Base-by-base conservation (phyloP, 2,888 invertebrate species). In the Anthoptus insignis region DNA sequence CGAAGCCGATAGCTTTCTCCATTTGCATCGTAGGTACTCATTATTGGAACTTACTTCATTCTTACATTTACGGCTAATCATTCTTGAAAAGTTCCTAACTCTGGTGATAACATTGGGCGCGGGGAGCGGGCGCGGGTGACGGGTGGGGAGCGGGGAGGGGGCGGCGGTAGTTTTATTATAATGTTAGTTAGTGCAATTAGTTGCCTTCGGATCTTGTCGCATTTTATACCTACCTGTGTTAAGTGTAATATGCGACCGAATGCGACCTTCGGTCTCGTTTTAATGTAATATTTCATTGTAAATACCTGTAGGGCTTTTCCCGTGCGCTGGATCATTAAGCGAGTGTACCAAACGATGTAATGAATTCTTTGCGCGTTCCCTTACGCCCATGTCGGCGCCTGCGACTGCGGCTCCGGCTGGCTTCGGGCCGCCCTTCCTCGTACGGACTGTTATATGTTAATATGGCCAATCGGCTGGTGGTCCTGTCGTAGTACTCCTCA, bases 171-270 rank as follows among this genome's bases (percentile, higher is more conserved):
- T 72, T 67, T 79, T 79, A 81, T 45, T 14, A 54, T 79, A 74
- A 4, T 27, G 5, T 4, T 82, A 64, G 47, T 58, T 84, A 82
- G 87, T 86, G 88, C 87, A 88, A 88, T 84, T 84, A 81, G 79
- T 81, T 79, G 82, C 82, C 81, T 77, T 74, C 71, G 77, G 78
- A 79, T 80, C 72, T 81, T 81, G 81, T 83, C 81, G 80, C 68
- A 65, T 73, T 73, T 67, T 69, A 66, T 69, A 71, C 69, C 65
- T 54, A 60, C 47, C 34, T 45, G n/a, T 11, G 49, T 34, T 68
- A 63, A 37, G 53, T 27, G 39, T 66, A 66, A 27, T 29, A 49
- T 61, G 67, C 57, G 34, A n/a, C n/a, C n/a, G 45, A 64, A 32
- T 59, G 57, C 61, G 54, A 61, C 52, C 45, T 49, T 37, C 37